Evolutionary conservation across 2,113 vertebrate species (phyloP).

Genomic region (Mobula hypostoma): DNA sequence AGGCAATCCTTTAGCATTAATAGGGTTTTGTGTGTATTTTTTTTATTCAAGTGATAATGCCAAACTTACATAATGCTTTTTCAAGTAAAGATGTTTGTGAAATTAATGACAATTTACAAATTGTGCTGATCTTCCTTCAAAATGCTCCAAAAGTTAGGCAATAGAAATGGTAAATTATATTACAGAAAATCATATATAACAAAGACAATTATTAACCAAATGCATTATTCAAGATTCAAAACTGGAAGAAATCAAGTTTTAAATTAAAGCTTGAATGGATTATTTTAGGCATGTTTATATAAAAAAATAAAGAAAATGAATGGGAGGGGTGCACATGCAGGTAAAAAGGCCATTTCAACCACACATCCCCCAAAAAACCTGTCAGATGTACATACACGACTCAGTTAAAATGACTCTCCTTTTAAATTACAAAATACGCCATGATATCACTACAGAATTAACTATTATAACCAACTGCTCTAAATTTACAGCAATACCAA

Average conservation of each 20-base stretch:
- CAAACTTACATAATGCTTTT: too few species aligned
- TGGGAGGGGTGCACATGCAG: too few species aligned
- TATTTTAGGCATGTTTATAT: background rate
- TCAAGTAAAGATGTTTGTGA: background rate
- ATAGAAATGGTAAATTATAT: background rate
- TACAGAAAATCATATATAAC: background rate
- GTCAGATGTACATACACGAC: too few species aligned
- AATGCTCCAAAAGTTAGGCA: background rate
- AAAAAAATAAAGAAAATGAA: background rate
- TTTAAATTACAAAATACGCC: background rate
- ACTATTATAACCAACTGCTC: background rate
- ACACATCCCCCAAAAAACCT: too few species aligned
- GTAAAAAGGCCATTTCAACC: too few species aligned
- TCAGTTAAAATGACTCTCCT: too few species aligned
- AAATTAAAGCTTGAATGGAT: background rate
- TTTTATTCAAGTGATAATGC: background rate
- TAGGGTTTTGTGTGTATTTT: background rate
- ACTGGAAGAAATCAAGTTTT: background rate
- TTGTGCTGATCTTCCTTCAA: background rate
- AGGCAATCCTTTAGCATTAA: background rate
- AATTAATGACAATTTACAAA: background rate
- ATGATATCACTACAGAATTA: background rate
- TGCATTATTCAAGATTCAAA: background rate
- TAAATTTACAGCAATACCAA: background rate
- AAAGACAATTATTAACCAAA: background rate